Percentiles rank a stretch among this genome's conserved stretches.
Evolutionary conservation across 2,888 invertebrate genomes (phyloP).

Genomic region (Caenorhabditis doughertyi): DNA sequence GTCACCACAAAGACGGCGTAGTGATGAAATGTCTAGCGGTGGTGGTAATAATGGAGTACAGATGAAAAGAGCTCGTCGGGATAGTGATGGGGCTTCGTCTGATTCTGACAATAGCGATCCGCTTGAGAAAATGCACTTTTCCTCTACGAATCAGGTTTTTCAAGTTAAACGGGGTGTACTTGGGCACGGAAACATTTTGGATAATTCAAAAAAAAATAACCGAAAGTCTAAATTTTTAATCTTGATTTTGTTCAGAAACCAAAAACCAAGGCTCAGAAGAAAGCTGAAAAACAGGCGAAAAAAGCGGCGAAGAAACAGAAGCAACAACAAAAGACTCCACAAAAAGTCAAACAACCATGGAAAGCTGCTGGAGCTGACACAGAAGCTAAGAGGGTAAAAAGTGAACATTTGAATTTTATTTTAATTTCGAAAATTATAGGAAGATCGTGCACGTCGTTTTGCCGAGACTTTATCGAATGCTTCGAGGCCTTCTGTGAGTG

Average conservation of each 20-base stretch:
- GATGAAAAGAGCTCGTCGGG: constrained; percentile 40
- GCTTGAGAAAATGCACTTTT: constrained; percentile 57
- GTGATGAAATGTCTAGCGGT: constrained; percentile 59
- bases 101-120: constrained; percentile 51
- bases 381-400: constrained; percentile 36
- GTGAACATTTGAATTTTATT: constrained; percentile 1
- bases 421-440: constrained; percentile 51
- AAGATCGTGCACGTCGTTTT: constrained; percentile 73
- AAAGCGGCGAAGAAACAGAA: constrained; percentile 20
- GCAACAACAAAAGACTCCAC: constrained; percentile 17
- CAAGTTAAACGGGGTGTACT: constrained; percentile 29
- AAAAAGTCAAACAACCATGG: constrained; percentile 26
- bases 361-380: constrained; percentile 41
- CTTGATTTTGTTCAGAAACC: constrained; percentile 49
- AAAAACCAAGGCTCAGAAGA: constrained; percentile 58
- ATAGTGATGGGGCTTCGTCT: constrained; percentile 39
- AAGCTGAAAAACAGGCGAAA: constrained; percentile 42
- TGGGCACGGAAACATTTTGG: constrained; percentile 41
- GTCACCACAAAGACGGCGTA: constrained; percentile 51
- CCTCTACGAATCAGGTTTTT: constrained; percentile 52
- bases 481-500: constrained; percentile 35
- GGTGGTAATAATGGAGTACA: constrained; percentile 36
- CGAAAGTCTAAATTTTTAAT: background rate
- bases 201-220: background rate
- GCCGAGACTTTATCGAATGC: constrained; percentile 55